Evolutionary conservation across 2,888 invertebrate genomes (phyloP).

Genomic region (Galerucella nymphaeae): DNA sequence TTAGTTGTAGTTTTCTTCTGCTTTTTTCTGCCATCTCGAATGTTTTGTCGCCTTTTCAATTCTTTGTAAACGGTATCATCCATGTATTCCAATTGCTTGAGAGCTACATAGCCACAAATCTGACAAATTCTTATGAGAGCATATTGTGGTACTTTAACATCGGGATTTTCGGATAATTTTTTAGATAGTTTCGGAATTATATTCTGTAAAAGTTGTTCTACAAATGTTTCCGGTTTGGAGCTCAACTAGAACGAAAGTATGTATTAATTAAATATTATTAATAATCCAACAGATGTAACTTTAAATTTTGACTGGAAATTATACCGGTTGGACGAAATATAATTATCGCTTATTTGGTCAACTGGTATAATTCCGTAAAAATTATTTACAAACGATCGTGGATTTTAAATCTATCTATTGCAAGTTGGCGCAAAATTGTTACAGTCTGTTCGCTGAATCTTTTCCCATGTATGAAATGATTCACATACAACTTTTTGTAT

Average conservation of each 20-base stretch:
- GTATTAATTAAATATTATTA: too few relatives aligned
- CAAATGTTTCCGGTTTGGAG: constrained; percentile 69
- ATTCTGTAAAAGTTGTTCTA: constrained; percentile 57
- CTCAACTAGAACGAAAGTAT: constrained; percentile 63
- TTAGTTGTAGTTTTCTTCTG: constrained; percentile 56
- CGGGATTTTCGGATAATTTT: constrained; percentile 47
- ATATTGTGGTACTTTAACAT: constrained; percentile 38
- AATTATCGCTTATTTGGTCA: too few relatives aligned
- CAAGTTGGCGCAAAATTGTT: too few relatives aligned
- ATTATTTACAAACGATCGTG: too few relatives aligned
- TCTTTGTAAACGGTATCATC: constrained; percentile 88
- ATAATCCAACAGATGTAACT: too few relatives aligned
- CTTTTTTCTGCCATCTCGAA: constrained; percentile 58
- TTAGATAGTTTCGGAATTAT: constrained; percentile 42
- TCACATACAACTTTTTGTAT: too few relatives aligned
- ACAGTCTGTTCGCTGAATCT: too few relatives aligned
- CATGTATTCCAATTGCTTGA: constrained; percentile 83
- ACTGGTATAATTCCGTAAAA: too few relatives aligned
- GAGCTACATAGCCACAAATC: constrained; percentile 80
- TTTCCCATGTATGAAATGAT: too few relatives aligned
- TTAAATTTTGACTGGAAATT: too few relatives aligned
- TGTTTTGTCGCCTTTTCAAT: constrained; percentile 73
- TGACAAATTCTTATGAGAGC: constrained; percentile 51
- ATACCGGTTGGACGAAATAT: too few relatives aligned
- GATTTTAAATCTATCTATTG: too few relatives aligned